A percentile compares a stretch with the other conserved stretches of the same genome.
Conservation (phyloP, 2,888 invertebrate species). For the Orchesellides sinensis region DNA sequence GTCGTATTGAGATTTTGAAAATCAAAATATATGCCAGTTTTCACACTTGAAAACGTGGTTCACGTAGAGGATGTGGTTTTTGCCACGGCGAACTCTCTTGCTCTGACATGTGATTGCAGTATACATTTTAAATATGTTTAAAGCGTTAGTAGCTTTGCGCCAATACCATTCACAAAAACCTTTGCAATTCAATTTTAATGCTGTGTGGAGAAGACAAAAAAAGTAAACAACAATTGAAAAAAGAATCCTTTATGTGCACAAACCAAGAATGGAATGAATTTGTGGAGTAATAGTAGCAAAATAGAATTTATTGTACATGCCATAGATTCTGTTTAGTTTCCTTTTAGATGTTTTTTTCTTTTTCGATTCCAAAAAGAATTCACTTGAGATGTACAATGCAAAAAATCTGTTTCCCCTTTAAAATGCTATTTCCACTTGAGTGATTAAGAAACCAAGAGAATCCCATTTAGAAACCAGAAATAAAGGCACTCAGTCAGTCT, state of each 20-base stretch:
- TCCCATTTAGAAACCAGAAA: slow-evolving; percentile 31
- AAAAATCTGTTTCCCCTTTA: not conserved
- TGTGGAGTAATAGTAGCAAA: no score
- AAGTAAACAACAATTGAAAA: not conserved
- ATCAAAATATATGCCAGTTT: no score
- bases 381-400: not conserved
- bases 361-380: not conserved
- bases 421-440: slow-evolving; percentile 33
- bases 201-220: no score
- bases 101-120: no score
- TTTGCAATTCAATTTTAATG: no score
- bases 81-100: no score
- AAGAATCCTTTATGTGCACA: not conserved
- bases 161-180: no score
- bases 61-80: no score
- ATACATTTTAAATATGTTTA: no score
- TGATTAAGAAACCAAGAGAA: slow-evolving; percentile 49
- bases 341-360: not conserved
- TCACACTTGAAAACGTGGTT: no score
- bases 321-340: not conserved
- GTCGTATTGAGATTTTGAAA: no score
- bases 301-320: not conserved
- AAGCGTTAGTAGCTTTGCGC: no score
- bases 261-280: not conserved
- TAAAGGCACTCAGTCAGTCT: not conserved